phyloP scores from a whole-genome alignment of 2,113 vertebrate genomes.

The Oryzias melastigma region DNA sequence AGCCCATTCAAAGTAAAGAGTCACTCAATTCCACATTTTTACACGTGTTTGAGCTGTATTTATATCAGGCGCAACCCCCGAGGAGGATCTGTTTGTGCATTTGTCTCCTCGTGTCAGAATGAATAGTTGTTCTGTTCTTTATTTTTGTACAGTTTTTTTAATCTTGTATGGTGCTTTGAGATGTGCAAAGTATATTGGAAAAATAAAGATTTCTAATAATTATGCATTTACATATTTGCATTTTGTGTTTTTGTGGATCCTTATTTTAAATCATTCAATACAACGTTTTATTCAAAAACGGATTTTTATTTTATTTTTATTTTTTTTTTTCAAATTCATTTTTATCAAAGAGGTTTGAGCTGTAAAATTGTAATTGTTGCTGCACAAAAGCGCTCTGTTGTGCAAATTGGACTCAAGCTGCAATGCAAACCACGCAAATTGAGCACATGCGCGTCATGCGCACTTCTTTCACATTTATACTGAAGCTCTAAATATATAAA shows the following conservation, averaged over 20 bases:
- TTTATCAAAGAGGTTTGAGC: too few relatives aligned
- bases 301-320: too few relatives aligned
- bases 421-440: conserved; percentile 39
- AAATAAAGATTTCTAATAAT: conserved; percentile 76
- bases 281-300: too few relatives aligned
- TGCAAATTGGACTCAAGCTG: conserved; percentile 44
- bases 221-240: conserved; percentile 54
- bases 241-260: conserved; percentile 25
- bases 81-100: conserved; percentile 37
- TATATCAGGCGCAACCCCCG: conserved; percentile 33
- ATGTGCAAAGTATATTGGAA: conserved; percentile 72
- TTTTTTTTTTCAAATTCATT: too few relatives aligned
- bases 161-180: conserved; percentile 69
- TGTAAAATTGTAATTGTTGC: neutral
- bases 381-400: conserved; percentile 9
- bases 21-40: conserved; percentile 33
- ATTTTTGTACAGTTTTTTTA: conserved; percentile 76
- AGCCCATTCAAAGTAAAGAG: conserved; percentile 40
- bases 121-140: conserved; percentile 55
- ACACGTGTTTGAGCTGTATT: conserved; percentile 47
- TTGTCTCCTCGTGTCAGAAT: conserved; percentile 60
- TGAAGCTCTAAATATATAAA: neutral
- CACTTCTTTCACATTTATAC: neutral
- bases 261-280: neutral
- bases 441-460: conserved; percentile 47